Evolutionary conservation across 1,140 invertebrate genomes (phyloP).

Genomic region (Apis laboriosa): DNA sequence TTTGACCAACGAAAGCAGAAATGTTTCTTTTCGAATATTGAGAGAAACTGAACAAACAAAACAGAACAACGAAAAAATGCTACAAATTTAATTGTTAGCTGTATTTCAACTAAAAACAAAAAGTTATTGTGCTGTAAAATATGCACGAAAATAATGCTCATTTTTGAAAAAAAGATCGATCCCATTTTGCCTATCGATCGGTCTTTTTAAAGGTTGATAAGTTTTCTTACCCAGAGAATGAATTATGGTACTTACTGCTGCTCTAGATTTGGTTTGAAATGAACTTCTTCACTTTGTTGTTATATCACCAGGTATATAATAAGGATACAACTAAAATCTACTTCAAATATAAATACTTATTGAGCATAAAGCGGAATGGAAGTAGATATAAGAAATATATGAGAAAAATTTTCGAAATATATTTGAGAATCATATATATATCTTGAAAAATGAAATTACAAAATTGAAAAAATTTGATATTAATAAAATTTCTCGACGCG

Average conservation of each 20-base stretch:
- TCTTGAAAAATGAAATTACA: too few relatives aligned
- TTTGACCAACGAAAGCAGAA: neutral
- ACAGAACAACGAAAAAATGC: conserved; percentile 17
- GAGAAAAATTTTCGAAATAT: too few relatives aligned
- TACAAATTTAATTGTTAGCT: conserved; percentile 38
- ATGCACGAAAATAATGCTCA: neutral
- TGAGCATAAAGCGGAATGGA: too few relatives aligned
- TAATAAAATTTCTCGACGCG: too few relatives aligned
- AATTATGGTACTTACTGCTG: conserved; percentile 62
- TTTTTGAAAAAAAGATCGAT: conserved; percentile 59
- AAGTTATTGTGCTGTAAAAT: conserved; percentile 1
- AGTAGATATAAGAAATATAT: too few relatives aligned
- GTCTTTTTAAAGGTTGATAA: conserved; percentile 57
- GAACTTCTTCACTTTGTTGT: conserved; percentile 5
- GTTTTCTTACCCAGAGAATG: conserved; percentile 32
- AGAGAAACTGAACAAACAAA: neutral
- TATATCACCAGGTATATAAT: neutral
- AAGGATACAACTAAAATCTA: too few relatives aligned
- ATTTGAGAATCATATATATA: too few relatives aligned
- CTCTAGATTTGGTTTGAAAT: conserved; percentile 62
- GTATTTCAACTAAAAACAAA: conserved; percentile 18
- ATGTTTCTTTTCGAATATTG: neutral
- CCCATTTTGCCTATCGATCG: conserved; percentile 12
- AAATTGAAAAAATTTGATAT: too few relatives aligned
- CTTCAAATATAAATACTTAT: too few relatives aligned